These are phyloP conservation scores for Gallinago jamesoni DNA, from an alignment of 2,113 vertebrate genomes.

Conservation along the genomic window DNA sequence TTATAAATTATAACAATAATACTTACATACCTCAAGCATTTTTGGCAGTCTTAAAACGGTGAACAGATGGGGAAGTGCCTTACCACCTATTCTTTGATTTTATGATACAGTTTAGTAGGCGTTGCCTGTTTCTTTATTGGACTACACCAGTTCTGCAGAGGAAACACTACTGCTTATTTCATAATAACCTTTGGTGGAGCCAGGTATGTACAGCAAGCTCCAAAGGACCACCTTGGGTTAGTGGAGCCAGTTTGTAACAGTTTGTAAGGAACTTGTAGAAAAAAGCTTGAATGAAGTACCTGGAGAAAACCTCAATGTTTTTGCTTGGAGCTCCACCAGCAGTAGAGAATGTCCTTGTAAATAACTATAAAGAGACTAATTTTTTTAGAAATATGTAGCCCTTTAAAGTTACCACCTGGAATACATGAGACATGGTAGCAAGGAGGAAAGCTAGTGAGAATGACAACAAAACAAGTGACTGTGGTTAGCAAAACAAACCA, in stretches of 20 bases:
- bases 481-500: not conserved
- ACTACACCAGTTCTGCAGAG: not conserved
- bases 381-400: not conserved
- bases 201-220: not conserved
- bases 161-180: not conserved
- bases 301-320: not conserved
- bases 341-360: not conserved
- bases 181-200: not conserved
- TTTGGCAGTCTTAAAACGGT: not conserved
- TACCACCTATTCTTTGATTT: not conserved
- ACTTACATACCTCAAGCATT: not conserved
- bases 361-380: not conserved
- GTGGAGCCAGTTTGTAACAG: not conserved
- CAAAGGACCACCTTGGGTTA: not conserved
- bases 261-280: not conserved
- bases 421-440: not conserved
- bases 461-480: fast-evolving
- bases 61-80: not conserved
- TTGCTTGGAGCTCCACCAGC: not conserved
- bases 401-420: not conserved
- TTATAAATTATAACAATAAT: not conserved
- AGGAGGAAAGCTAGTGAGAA: not conserved
- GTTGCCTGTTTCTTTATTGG: not conserved
- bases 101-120: not conserved
- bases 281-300: not conserved